These are phyloP conservation scores for Serripes groenlandicus DNA, from an alignment of 2,888 invertebrate genomes.

Conservation along the genomic window DNA sequence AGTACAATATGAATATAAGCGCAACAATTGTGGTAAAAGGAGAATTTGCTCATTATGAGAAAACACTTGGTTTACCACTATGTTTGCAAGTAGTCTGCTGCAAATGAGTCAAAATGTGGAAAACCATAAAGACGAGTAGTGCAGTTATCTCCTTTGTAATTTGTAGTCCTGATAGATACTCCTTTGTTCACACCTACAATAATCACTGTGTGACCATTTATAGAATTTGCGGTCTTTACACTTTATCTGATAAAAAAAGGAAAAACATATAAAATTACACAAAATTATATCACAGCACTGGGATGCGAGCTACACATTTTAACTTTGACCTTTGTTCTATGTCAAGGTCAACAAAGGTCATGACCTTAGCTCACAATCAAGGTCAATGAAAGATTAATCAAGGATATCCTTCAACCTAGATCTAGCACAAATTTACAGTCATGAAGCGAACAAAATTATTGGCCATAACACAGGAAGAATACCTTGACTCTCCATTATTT, in stretches of 20 bases:
- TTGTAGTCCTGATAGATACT: neutral
- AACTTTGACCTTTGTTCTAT: slow-evolving; percentile 17
- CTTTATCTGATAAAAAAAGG: neutral
- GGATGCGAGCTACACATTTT: slow-evolving; percentile 19
- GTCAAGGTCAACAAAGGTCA: slow-evolving; percentile 13
- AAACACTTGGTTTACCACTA: no score
- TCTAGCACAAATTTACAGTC: slow-evolving; percentile 9
- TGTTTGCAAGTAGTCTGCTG: no score
- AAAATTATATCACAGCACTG: slow-evolving; percentile 21
- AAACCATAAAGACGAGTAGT: no score
- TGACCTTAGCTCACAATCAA: slow-evolving; percentile 21
- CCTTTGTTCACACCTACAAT: neutral
- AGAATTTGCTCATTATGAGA: no score
- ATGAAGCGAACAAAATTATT: neutral
- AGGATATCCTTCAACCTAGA: neutral
- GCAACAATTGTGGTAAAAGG: no score
- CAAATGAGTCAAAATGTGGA: no score
- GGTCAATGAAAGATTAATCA: slow-evolving; percentile 6
- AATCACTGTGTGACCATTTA: neutral
- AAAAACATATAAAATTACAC: slow-evolving; percentile 14
- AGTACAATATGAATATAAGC: no score
- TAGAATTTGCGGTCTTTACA: neutral
- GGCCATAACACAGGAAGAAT: no score
- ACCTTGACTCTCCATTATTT: no score
- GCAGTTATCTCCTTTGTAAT: neutral